phyloP scores from a whole-genome alignment of 2,113 vertebrate species.

The Phalacrocorax carbo region DNA sequence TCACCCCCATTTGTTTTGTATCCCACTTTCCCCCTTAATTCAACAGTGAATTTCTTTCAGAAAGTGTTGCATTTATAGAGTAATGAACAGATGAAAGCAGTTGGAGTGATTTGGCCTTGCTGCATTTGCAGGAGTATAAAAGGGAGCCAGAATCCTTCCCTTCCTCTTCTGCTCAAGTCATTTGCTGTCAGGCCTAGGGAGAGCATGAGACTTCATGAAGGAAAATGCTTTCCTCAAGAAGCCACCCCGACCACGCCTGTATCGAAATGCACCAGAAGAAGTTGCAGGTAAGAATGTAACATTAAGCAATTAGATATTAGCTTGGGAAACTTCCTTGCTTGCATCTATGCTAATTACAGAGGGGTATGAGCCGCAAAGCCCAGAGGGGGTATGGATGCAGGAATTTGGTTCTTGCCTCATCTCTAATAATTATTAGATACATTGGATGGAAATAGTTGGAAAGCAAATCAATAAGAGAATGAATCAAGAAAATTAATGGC shows the following conservation, averaged over 20 bases:
- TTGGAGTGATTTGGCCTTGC: background rate
- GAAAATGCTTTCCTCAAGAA: background rate
- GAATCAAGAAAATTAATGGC: slow-evolving; percentile 64
- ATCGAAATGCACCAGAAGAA: background rate
- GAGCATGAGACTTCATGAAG: background rate
- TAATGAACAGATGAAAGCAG: slow-evolving; percentile 33
- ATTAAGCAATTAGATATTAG: background rate
- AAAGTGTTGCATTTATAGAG: slow-evolving; percentile 36
- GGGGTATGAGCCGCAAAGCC: background rate
- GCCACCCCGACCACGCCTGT: background rate
- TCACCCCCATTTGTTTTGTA: slow-evolving; percentile 43
- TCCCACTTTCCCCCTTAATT: slow-evolving; percentile 18
- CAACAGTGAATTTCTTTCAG: slow-evolving; percentile 31
- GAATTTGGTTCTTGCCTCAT: background rate
- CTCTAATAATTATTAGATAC: slow-evolving; percentile 49
- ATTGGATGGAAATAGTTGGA: slow-evolving; percentile 31
- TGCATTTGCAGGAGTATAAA: background rate
- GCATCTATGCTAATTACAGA: slow-evolving; percentile 15
- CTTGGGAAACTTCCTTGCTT: background rate
- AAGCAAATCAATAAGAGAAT: slow-evolving; percentile 62
- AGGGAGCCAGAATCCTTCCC: background rate
- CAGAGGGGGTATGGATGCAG: background rate
- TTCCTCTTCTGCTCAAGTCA: background rate
- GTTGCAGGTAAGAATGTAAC: background rate
- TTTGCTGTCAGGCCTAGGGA: background rate